A percentile compares a stretch with the other conserved stretches of the same genome.
Evolutionary conservation across 2,888 invertebrate species (phyloP).

Genomic region (Ennomos fuscantarius): DNA sequence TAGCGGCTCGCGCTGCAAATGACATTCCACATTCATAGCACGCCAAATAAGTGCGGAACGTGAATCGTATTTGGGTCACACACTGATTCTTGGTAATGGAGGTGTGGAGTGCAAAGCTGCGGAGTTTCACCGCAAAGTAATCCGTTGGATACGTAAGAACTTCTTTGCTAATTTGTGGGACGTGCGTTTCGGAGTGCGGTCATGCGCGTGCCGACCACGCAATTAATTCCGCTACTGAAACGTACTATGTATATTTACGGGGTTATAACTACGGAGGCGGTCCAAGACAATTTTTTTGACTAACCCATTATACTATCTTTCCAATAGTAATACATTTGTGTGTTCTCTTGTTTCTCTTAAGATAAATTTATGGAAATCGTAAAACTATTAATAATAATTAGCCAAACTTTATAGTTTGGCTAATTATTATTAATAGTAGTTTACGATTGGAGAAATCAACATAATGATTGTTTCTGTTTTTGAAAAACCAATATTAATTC

Average conservation of each 20-base stretch:
- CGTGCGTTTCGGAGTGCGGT: constrained; percentile 75
- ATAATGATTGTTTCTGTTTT: too few species aligned
- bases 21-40: constrained; percentile 71
- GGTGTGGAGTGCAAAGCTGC: constrained; percentile 62
- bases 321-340: too few species aligned
- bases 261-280: constrained; percentile 13
- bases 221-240: constrained; percentile 67
- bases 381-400: too few species aligned
- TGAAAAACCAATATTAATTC: too few species aligned
- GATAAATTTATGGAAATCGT: too few species aligned
- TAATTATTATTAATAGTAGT: too few species aligned
- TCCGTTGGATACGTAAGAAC: constrained; percentile 66
- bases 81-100: constrained; percentile 72
- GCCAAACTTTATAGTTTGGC: too few species aligned
- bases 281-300: too few species aligned
- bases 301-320: too few species aligned
- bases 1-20: constrained; percentile 71
- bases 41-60: constrained; percentile 65
- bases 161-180: constrained; percentile 73
- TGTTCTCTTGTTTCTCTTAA: too few species aligned
- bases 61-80: constrained; percentile 74
- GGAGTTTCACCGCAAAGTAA: constrained; percentile 72
- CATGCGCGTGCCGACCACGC: constrained; percentile 68
- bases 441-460: too few species aligned
- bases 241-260: constrained; percentile 38